These are phyloP conservation scores for Toxotes jaculatrix DNA, from an alignment of 2,113 vertebrate genomes.

Conservation along the genomic window DNA sequence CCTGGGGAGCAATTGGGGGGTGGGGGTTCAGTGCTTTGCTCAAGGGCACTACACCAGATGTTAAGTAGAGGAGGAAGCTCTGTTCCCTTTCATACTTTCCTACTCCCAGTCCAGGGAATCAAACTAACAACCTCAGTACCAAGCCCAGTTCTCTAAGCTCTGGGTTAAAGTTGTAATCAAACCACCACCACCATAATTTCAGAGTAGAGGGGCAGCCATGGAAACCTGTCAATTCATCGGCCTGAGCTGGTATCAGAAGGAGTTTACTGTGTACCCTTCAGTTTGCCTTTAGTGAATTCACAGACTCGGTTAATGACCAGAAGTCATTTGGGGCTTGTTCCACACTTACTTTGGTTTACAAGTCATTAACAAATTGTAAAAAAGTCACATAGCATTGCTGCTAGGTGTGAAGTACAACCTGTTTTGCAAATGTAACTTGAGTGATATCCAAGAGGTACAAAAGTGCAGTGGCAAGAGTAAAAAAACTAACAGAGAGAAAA, in stretches of 20 bases:
- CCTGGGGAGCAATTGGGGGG: too few relatives aligned
- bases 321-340: constrained; percentile 35
- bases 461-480: not conserved
- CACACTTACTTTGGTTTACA: constrained; percentile 42
- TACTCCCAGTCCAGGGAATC: too few relatives aligned
- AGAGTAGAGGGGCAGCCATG: not conserved
- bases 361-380: constrained; percentile 58
- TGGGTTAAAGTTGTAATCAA: not conserved
- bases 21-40: too few relatives aligned
- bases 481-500: not conserved
- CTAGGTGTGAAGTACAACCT: constrained; percentile 30
- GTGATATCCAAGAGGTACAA: constrained; percentile 2
- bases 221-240: not conserved
- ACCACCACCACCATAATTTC: not conserved
- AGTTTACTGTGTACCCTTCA: not conserved
- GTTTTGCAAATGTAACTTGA: constrained; percentile 13
- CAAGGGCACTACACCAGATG: too few relatives aligned
- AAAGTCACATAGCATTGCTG: constrained; percentile 20
- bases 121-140: too few relatives aligned
- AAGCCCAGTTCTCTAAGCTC: too few relatives aligned
- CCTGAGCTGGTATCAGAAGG: too few relatives aligned
- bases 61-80: too few relatives aligned
- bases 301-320: not conserved
- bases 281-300: not conserved
- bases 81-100: too few relatives aligned